These are phyloP conservation scores for Thermophis baileyi DNA, from an alignment of 2,113 vertebrate genomes.

Conservation along the genomic window DNA sequence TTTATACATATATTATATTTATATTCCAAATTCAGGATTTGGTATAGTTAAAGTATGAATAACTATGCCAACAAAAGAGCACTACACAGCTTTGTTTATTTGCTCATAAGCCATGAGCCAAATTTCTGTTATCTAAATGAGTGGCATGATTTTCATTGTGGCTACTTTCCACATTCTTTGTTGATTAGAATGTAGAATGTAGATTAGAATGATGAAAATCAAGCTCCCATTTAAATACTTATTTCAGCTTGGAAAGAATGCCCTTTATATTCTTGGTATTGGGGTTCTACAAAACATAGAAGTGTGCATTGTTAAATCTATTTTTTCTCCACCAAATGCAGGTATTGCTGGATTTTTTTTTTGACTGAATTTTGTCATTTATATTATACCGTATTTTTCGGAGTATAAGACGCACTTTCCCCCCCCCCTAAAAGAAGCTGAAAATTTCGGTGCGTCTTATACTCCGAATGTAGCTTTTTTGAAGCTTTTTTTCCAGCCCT, in stretches of 20 bases:
- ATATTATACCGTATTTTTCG: no score
- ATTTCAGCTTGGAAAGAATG: not conserved
- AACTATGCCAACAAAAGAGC: not conserved
- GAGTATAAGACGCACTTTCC: no score
- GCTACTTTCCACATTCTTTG: not conserved
- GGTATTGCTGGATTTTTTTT: not conserved
- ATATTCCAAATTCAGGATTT: not conserved
- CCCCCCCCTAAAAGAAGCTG: no score
- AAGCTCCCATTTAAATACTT: not conserved
- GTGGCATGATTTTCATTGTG: not conserved
- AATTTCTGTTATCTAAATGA: not conserved
- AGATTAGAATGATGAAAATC: not conserved
- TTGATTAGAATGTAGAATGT: not conserved
- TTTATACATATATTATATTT: not conserved
- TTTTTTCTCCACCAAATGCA: conserved; percentile 13
- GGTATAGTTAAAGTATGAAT: not conserved
- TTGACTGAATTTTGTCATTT: not conserved
- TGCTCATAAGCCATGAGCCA: not conserved
- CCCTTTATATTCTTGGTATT: conserved; percentile 19
- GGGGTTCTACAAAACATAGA: conserved; percentile 15
- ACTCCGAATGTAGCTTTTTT: no score
- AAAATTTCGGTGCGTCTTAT: no score
- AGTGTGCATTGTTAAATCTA: not conserved
- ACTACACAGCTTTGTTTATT: not conserved
- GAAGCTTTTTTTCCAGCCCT: no score